Base-by-base conservation (phyloP, 35 echinoderm and acorn worm genomes). In the Anneissia japonica region DNA sequence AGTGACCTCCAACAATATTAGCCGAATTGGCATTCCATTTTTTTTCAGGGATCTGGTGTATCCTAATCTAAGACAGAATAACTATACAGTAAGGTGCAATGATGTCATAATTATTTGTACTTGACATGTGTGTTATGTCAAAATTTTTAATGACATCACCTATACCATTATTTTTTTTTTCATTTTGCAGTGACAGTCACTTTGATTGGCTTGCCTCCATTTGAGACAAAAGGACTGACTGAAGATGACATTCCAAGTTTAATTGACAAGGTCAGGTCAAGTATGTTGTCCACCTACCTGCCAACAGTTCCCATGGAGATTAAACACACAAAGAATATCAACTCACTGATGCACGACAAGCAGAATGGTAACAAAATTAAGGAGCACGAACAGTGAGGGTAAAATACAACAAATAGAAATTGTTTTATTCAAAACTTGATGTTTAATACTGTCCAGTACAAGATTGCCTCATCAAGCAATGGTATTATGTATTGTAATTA, bases 141-240 rank as follows among this genome's bases (percentile, higher is more conserved):
- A n/a, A n/a, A n/a, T n/a, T n/a, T n/a, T n/a, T n/a, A n/a, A n/a
- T n/a, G n/a, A 37, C 38, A 30, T 0, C 0, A 55, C 34, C 19
- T 16, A 73, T 31, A 26, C 33, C 73, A 1, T 4, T 77, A 13
- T 86, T 74, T 41, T 17, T 30, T 46, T 14, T 86, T 86, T n/a
- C 35, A 38, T 37, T 36, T 31, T 79, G 38, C 88, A 90, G 88
- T 84, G 29, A 74, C 83, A 4, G 46, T 90, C 4, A 90, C 26
- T 46, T 39, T 90, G 26, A 83, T 39, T 31, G 82, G 83, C 41
- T 74, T 90, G 10, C 88, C 88, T 31, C 74, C 41, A 78, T 35
- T 90, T 37, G 21, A 72, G 21, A 90, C 88, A 16, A 79, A 84
- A 72, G 88, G 88, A 34, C 36, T 84, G 74, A 90, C 73, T 2